Base-by-base conservation (phyloP, 2,888 invertebrate genomes). In the Prosapia bicincta region DNA sequence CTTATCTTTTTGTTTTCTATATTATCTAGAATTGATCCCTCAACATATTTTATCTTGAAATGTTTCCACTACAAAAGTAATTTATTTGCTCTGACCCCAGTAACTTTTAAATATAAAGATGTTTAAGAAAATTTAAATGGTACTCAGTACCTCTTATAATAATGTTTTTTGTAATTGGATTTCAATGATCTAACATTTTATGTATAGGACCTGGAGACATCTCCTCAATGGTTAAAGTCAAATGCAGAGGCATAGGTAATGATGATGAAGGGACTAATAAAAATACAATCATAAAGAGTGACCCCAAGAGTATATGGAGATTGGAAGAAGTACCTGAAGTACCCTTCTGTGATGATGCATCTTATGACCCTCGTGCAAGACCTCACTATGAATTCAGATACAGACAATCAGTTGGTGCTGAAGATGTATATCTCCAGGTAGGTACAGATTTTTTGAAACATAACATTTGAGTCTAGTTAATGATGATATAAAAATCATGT, bases 381-480 rank as follows among this genome's bases (percentile, higher is more conserved):
- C 95, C 95, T 0, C 88, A 89, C 79, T 96, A 94, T 85, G 91
- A 91, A 43, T 92, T 96, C 84, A 89, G 90, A 79, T 97, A 95
- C 84, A 92, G 93, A 81, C 97, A 97, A 85, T 88, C 92, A 38
- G 93, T 97, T 0, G 89, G 92, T 9, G 89, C 96, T 0, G 93
- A 95, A 84, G 96, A 97, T 85, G 89, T 96, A 9, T 97, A 90
- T 85, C 87, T 97, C 71, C 93, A 94, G 87, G 94, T 93, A 83
- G 79, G 79, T 26, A 24, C 26, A 15, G 66, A 43, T 32, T 0
- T 66, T 15, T 66, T 24, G 25, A n/a, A n/a, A n/a, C n/a, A n/a
- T n/a, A n/a, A n/a, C n/a, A n/a, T n/a, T n/a, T n/a, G n/a, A n/a
- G n/a, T n/a, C n/a, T n/a, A n/a, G n/a, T n/a, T n/a, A n/a, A n/a